phyloP scores from a whole-genome alignment of 2,113 vertebrate genomes.

The Zosterops pallidus region DNA sequence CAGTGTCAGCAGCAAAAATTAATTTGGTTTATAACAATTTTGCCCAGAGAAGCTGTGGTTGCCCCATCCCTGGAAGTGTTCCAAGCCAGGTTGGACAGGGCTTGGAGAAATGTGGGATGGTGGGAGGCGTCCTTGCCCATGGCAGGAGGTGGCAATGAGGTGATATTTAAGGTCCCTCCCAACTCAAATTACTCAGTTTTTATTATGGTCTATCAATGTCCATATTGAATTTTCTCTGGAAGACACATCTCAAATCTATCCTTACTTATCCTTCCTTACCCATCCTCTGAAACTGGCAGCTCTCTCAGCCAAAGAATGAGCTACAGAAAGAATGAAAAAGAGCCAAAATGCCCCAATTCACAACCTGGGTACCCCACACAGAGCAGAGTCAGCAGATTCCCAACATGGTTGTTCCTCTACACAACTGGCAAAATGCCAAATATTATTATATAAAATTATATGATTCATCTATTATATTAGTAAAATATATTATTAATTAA shows the following conservation, averaged over 20 bases:
- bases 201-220: neutral
- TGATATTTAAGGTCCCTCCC: neutral
- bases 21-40: neutral
- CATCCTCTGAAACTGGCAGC: neutral
- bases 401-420: neutral
- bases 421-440: neutral
- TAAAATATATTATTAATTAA: too few relatives aligned
- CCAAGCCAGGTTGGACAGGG: neutral
- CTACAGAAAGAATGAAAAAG: neutral
- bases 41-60: neutral
- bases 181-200: neutral
- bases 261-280: neutral
- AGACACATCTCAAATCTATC: neutral
- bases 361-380: accelerated
- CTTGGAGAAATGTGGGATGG: neutral
- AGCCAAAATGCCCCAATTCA: neutral
- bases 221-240: neutral
- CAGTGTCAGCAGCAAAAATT: neutral
- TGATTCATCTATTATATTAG: too few relatives aligned
- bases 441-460: too few relatives aligned
- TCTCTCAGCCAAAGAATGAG: neutral
- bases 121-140: neutral
- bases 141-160: accelerated
- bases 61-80: neutral
- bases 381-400: neutral